Base-by-base conservation (phyloP, 2,797 vertebrate species). In the Lates japonicus region DNA sequence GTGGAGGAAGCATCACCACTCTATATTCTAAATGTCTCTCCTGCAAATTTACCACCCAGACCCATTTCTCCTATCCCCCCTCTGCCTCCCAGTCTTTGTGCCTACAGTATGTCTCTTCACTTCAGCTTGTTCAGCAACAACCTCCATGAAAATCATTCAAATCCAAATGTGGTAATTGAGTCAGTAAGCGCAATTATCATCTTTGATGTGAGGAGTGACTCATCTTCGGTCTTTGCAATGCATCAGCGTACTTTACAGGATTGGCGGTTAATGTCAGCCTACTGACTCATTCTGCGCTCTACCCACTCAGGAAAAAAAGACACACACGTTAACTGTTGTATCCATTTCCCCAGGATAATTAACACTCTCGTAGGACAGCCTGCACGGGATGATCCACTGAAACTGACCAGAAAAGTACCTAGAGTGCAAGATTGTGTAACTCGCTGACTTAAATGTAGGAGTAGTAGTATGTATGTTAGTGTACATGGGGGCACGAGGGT, bases 231-330 rank as follows among this genome's bases (percentile, higher is more conserved):
- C 80, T 82, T 73, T 81, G 74, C 49, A n/a, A 62, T 80, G 73
- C 80, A 90, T 89, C 81, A 87, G 82, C 54, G 64, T 76, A 86
- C 78, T 91, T 81, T 74, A 71, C 74, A 83, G 70, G 65, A 73
- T 73, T 76, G 71, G 74, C 76, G 22, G 74, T 87, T 89, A 87
- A 88, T 88, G 88, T 88, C 85, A 88, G 63, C 84, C 81, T 68
- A 80, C 90, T 91, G 88, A 92, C 83, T 90, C 84, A 85, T 75
- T 83, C 82, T 82, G 71, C 79, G 74, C 66, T 85, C 87, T 82
- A 52, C 83, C 90, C 89, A 93, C 90, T 82, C 76, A 78, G 70
- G 29, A 19, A 68, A 58, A 52, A 64, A 33, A 65, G 5, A 62
- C 29, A 78, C 70, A 82, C 59, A 74, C 39, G 33, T 72, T 73